These are phyloP conservation scores for Drosophila affinis DNA, from an alignment of 2,888 invertebrate species.

Conservation along the genomic window DNA sequence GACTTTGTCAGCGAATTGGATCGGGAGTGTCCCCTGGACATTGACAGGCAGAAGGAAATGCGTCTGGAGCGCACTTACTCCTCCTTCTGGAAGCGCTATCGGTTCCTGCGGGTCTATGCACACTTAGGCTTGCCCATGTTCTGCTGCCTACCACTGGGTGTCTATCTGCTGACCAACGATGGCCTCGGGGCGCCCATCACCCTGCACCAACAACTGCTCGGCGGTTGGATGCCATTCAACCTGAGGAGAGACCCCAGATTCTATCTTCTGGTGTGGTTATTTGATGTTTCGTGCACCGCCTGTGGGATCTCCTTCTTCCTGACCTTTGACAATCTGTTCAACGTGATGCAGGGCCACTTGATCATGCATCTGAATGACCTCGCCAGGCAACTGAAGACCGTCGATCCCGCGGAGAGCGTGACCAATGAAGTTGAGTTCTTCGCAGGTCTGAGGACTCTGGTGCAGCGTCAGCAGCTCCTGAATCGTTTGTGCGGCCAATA, in stretches of 20 bases:
- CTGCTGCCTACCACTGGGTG: neutral
- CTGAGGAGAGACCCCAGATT: slow-evolving; percentile 43
- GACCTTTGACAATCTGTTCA: slow-evolving; percentile 53
- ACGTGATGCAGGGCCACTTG: slow-evolving; percentile 52
- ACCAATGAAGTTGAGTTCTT: slow-evolving; percentile 12
- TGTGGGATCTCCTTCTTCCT: slow-evolving; percentile 41
- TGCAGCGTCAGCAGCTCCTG: slow-evolving; percentile 54
- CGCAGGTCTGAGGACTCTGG: slow-evolving; percentile 23
- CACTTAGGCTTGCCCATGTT: neutral
- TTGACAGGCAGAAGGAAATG: slow-evolving; percentile 28
- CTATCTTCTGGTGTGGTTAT: slow-evolving; percentile 37
- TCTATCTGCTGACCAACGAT: slow-evolving; percentile 31
- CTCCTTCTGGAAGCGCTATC: neutral
- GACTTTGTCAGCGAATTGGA: slow-evolving; percentile 50
- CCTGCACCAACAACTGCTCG: slow-evolving; percentile 50
- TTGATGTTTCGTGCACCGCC: slow-evolving; percentile 18
- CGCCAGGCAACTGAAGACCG: slow-evolving; percentile 5
- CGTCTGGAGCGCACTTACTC: slow-evolving; percentile 15
- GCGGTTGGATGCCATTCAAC: slow-evolving; percentile 52
- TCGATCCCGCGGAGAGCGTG: slow-evolving; percentile 33
- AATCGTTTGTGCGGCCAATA: slow-evolving; percentile 48
- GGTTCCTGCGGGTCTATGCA: neutral
- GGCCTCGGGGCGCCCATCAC: slow-evolving; percentile 29
- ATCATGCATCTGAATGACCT: slow-evolving; percentile 57
- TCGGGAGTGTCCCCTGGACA: slow-evolving; percentile 46